A percentile compares a stretch with the other conserved stretches of the same genome.
These are phyloP conservation scores for Esox lucius DNA, from an alignment of 2,797 vertebrate genomes.

Conservation along the genomic window DNA sequence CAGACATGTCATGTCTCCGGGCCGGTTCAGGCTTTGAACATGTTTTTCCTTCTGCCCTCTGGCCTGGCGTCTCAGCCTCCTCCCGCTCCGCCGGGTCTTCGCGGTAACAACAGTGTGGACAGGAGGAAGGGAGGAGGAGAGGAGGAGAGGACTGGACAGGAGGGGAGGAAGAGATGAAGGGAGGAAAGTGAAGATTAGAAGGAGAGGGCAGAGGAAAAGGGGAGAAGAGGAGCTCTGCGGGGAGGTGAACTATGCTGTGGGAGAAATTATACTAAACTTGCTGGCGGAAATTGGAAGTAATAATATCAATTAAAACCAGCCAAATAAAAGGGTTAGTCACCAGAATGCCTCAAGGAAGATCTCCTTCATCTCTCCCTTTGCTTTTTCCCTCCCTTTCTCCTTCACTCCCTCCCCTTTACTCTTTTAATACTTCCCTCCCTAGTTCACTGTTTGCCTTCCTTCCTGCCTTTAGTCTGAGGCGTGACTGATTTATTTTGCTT, in stretches of 20 bases:
- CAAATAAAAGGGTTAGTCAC: slow-evolving; percentile 3
- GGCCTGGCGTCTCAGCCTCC: background rate
- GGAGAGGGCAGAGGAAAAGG: background rate
- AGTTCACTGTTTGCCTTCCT: background rate
- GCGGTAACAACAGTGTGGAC: background rate
- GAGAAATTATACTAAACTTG: background rate
- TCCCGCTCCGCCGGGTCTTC: background rate
- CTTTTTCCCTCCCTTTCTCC: background rate
- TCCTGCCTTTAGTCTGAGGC: background rate
- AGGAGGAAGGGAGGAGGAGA: background rate
- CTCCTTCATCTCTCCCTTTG: background rate
- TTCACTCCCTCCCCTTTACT: background rate
- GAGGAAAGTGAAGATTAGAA: background rate
- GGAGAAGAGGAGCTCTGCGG: background rate
- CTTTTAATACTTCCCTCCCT: too few relatives aligned
- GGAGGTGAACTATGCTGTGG: background rate
- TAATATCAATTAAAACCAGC: slow-evolving; percentile 17
- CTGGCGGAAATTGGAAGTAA: slow-evolving; percentile 25
- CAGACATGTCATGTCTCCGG: slow-evolving; percentile 39
- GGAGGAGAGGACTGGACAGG: slow-evolving; percentile 1
- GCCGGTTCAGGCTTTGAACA: background rate
- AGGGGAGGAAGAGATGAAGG: background rate
- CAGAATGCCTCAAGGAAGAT: background rate
- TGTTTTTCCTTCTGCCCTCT: background rate
- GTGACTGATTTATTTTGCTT: background rate